These are phyloP conservation scores for Homalodisca vitripennis DNA, from an alignment of 1,140 invertebrate genomes.

Conservation along the genomic window DNA sequence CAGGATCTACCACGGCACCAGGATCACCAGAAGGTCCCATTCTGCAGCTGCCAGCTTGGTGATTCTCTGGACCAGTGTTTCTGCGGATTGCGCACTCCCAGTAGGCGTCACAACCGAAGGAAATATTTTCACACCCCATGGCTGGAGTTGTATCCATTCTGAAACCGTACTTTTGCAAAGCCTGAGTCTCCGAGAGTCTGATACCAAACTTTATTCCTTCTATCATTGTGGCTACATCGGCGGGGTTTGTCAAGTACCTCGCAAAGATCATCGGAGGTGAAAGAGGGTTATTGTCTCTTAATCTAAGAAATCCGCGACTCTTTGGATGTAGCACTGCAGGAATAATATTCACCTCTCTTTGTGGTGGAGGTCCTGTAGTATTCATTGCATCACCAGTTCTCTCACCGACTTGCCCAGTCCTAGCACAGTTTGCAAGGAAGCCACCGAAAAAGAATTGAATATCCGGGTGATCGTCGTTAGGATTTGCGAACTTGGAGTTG, in stretches of 20 bases:
- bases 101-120: constrained; percentile 73
- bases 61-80: constrained; percentile 78
- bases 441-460: constrained; percentile 84
- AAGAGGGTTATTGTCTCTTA: constrained; percentile 73
- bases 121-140: constrained; percentile 66
- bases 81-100: constrained; percentile 76
- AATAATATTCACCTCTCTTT: constrained; percentile 59
- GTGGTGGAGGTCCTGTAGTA: constrained; percentile 42
- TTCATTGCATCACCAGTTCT: constrained; percentile 49
- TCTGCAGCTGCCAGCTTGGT: constrained; percentile 79
- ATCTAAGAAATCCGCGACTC: constrained; percentile 71
- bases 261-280: constrained; percentile 80
- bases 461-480: constrained; percentile 74
- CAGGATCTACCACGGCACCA: constrained; percentile 67
- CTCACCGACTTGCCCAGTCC: constrained; percentile 81
- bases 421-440: constrained; percentile 76
- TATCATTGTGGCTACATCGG: constrained; percentile 70
- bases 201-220: constrained; percentile 74
- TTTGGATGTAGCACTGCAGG: constrained; percentile 75
- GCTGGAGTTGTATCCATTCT: constrained; percentile 67
- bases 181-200: constrained; percentile 61
- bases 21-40: constrained; percentile 72
- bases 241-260: constrained; percentile 74
- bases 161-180: constrained; percentile 69
- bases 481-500: constrained; percentile 75